Evolutionary conservation across 2,797 vertebrate genomes (phyloP).

Genomic region (Prionace glauca): DNA sequence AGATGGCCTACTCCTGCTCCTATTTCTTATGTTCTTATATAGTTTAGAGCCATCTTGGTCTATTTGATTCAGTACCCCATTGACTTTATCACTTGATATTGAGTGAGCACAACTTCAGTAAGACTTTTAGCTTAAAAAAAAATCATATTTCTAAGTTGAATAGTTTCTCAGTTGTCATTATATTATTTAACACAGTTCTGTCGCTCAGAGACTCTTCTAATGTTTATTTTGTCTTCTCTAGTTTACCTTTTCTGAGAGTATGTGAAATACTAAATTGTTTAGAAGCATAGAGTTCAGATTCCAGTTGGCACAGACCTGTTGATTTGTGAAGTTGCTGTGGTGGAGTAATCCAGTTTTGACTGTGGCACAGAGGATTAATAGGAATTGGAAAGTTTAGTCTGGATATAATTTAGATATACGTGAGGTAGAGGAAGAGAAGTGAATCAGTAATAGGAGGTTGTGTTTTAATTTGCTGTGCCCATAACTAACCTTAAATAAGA

Average conservation of each 20-base stretch:
- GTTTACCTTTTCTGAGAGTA: not conserved
- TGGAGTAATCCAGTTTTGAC: not conserved
- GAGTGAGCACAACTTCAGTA: not conserved
- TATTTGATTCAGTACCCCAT: not conserved
- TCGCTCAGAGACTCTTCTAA: not conserved
- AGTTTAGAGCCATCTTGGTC: not conserved
- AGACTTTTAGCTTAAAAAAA: not conserved
- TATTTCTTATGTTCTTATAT: too few species aligned
- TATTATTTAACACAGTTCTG: not conserved
- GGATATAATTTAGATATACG: not conserved
- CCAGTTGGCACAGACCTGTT: not conserved
- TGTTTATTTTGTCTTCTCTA: not conserved
- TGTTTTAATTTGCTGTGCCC: not conserved
- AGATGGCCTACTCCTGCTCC: too few species aligned
- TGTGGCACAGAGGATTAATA: not conserved
- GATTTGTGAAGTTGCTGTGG: not conserved
- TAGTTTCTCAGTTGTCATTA: not conserved
- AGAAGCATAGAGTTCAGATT: not conserved
- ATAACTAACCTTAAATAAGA: not conserved
- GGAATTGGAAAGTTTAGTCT: not conserved
- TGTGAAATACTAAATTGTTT: not conserved
- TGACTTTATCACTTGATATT: not conserved
- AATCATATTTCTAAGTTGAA: not conserved
- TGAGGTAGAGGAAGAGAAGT: not conserved
- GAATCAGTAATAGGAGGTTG: not conserved